Conservation (phyloP, 2,113 vertebrate genomes). For the Plecotus auritus region DNA sequence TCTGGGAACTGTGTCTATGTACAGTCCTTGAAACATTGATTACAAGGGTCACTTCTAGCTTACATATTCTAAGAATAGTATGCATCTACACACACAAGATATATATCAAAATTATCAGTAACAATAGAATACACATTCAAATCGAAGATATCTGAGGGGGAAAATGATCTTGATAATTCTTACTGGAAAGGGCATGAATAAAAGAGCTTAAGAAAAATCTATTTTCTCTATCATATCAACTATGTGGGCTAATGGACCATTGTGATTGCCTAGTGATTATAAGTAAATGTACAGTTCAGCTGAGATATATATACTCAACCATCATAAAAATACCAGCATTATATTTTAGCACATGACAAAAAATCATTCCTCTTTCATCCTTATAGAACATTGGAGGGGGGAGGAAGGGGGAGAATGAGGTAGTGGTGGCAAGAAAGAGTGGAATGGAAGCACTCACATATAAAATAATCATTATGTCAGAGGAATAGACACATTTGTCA, state of each 20-base stretch:
- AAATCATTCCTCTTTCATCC: neutral
- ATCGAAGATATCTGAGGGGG: neutral
- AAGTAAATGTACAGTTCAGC: neutral
- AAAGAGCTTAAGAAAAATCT: neutral
- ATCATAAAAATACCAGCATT: conserved; percentile 12
- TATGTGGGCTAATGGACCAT: neutral
- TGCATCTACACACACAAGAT: neutral
- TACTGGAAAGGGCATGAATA: neutral
- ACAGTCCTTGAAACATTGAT: neutral
- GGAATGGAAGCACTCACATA: neutral
- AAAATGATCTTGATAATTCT: neutral
- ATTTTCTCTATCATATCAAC: neutral
- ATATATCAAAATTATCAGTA: neutral
- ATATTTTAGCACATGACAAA: conserved; percentile 39
- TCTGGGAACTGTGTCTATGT: neutral
- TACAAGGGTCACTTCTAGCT: neutral
- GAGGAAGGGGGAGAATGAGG: neutral
- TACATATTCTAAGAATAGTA: neutral
- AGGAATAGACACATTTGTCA: neutral
- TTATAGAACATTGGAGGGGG: neutral
- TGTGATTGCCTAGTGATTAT: conserved; percentile 31
- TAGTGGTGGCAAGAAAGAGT: neutral
- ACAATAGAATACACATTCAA: neutral
- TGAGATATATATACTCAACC: neutral
- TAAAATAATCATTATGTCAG: conserved; percentile 31